These are phyloP conservation scores for Holcopasites calliopsidis DNA, from an alignment of 1,140 invertebrate genomes.

Conservation along the genomic window DNA sequence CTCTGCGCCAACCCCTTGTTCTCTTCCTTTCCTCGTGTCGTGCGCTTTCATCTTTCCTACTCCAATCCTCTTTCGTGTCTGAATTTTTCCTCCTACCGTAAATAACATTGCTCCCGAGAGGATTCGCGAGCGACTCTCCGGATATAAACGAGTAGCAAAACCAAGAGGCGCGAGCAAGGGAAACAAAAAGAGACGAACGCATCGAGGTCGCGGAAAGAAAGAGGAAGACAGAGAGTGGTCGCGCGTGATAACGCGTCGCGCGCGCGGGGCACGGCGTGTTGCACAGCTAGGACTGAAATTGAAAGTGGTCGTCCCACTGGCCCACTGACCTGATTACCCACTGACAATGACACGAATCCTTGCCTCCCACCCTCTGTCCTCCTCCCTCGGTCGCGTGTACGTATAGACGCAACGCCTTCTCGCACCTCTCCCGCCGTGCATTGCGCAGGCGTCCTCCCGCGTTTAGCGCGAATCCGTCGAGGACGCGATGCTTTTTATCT, in stretches of 20 bases:
- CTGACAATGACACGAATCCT: constrained; percentile 81
- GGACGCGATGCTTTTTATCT: constrained; percentile 48
- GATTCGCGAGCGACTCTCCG: not conserved
- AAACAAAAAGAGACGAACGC: not conserved
- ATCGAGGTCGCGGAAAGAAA: not conserved
- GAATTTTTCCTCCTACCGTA: constrained; percentile 3
- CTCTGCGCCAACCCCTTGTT: not conserved
- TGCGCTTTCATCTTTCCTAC: not conserved
- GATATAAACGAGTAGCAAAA: not conserved
- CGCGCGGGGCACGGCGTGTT: constrained; percentile 52
- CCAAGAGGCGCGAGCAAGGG: too few species aligned
- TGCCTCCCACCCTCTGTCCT: constrained; percentile 60
- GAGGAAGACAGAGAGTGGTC: constrained; percentile 28
- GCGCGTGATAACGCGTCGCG: constrained; percentile 60
- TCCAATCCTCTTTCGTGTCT: not conserved
- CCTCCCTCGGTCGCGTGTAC: constrained; percentile 42
- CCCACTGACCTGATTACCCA: constrained; percentile 81
- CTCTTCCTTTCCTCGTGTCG: not conserved
- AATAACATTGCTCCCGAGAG: not conserved
- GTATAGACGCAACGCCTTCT: constrained; percentile 55
- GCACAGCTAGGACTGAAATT: constrained; percentile 76
- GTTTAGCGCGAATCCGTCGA: constrained; percentile 30
- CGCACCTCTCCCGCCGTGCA: constrained; percentile 45
- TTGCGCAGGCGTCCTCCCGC: constrained; percentile 47
- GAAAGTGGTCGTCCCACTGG: constrained; percentile 80